These are phyloP conservation scores for Garra rufa DNA, from an alignment of 2,113 vertebrate species.

Conservation along the genomic window DNA sequence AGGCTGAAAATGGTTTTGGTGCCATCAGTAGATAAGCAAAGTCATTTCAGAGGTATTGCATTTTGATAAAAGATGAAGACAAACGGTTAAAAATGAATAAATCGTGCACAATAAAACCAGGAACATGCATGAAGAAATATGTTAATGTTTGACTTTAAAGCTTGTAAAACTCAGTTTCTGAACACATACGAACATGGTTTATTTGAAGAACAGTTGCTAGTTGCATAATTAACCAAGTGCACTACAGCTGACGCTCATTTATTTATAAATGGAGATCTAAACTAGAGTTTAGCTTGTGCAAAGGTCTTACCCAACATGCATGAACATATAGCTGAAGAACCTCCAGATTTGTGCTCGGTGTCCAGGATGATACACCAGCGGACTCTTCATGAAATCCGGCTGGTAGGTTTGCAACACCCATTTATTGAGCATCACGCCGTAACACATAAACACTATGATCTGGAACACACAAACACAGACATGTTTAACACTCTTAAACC, in stretches of 20 bases:
- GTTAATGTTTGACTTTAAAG: neutral
- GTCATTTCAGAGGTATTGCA: neutral
- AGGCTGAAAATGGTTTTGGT: neutral
- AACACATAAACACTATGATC: slow-evolving; percentile 92
- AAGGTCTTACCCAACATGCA: slow-evolving; percentile 90
- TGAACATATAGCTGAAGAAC: slow-evolving; percentile 99
- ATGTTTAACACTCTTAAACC: neutral
- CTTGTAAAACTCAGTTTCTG: neutral
- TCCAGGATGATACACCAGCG: slow-evolving; percentile 92
- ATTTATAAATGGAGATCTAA: neutral
- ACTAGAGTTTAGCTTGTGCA: neutral
- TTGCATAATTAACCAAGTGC: neutral
- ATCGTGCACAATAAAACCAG: neutral
- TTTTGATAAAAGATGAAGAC: neutral
- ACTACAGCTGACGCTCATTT: neutral
- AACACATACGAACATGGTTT: neutral
- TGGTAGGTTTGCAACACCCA: slow-evolving; percentile 99
- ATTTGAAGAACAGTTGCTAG: neutral
- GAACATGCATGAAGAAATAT: neutral
- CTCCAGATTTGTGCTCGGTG: slow-evolving; percentile 93
- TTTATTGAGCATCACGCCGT: slow-evolving; percentile 94
- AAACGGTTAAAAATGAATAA: neutral
- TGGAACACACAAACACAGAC: slow-evolving; percentile 37
- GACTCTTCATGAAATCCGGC: slow-evolving; percentile 97
- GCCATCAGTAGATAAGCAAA: neutral